Base-by-base conservation (phyloP, 1,140 invertebrate species). In the Drosophila bocki region DNA sequence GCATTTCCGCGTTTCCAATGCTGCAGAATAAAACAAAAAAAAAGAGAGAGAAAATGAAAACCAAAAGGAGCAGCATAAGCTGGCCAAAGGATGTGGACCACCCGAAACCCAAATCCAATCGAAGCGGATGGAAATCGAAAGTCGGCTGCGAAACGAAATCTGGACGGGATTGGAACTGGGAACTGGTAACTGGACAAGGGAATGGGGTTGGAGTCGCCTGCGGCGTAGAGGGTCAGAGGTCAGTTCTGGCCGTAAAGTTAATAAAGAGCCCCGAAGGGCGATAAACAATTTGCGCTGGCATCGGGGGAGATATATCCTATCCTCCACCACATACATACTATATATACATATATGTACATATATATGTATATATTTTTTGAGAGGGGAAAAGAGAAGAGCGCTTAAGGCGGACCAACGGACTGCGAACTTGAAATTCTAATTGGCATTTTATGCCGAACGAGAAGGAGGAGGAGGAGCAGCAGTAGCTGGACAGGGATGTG, bases 391-490 rank as follows among this genome's bases (percentile, higher is more conserved):
- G 47, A 2, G 26, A 26, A 37, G 57, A 56, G 48, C 57, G 78
- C 80, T 67, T 50, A 68, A 68, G 75, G 62, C 80, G 56, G 42
- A 57, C 58, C 79, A 81, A 72, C 79, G 65, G 72, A 78, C 65
- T 81, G 83, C 84, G 78, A 88, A 88, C 84, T 88, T 88, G 80
- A 87, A 88, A 88, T 88, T 88, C 84, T 88, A 88, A 88, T 88
- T 88, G 84, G 85, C 80, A 84, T 88, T 87, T 87, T 78, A 88
- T 87, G 84, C 68, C 77, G 54, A 37, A 44, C 74, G 72, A 85
- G 51, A 50, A 48, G 26, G 41, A 26, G 15, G 37, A 26, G 41
- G 22, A 32, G 22, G 42, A 29, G 37, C 29, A 17, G 19, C 22
- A 22, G 41, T 12, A 17, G 19, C 42, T 12, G 19, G 39, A 33